Evolutionary conservation across 2,113 vertebrate species (phyloP), one percentile per base, ranked within the genome.

Genomic region (Camelus bactrianus): DNA sequence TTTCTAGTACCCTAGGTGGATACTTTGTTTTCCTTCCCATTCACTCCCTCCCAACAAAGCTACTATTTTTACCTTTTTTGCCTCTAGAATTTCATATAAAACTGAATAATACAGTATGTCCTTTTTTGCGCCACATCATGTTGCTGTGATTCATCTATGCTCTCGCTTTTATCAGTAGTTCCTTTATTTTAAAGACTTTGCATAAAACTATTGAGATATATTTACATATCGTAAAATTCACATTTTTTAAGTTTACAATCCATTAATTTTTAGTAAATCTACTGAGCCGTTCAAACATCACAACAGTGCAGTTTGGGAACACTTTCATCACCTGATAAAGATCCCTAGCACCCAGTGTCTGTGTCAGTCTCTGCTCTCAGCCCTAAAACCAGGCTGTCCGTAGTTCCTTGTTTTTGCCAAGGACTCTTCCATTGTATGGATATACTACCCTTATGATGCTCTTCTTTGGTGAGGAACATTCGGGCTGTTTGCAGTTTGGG

Each of bases 61-160:
- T 22, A 12, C 58, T 84, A 1, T 42, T n/a, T 52, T 73, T 35
- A 50, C 62, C 46, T 84, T 26, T 16, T 79, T 93, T 73, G 62
- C 38, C n/a, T 32, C 80, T 72, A 62, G 76, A 83, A 60, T 19
- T 38, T 52, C 17, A 8, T 15, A 6, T 48, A 5, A 42, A 70
- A 52, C 30, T 20, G 65, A 86, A 28, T 7, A 3, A 2, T 6
- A 13, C 17, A 1, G 16, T 42, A 1, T 2, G 13, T 14, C 0
- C 13, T 88, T n/a, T 89, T 79, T 22, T 1, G 4, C 3, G 65
- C 84, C 3, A 2, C 3, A 1, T n/a, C 14, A 13, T 48, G 7
- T 26, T 28, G 22, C 30, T 38, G 24, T 10, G 6, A 5, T 70
- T 46, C 16, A 1, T 38, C 54, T 8, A 1, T 3, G 4, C n/a